Evolutionary conservation across 1,140 invertebrate genomes (phyloP).

Genomic region (Lerema accius): DNA sequence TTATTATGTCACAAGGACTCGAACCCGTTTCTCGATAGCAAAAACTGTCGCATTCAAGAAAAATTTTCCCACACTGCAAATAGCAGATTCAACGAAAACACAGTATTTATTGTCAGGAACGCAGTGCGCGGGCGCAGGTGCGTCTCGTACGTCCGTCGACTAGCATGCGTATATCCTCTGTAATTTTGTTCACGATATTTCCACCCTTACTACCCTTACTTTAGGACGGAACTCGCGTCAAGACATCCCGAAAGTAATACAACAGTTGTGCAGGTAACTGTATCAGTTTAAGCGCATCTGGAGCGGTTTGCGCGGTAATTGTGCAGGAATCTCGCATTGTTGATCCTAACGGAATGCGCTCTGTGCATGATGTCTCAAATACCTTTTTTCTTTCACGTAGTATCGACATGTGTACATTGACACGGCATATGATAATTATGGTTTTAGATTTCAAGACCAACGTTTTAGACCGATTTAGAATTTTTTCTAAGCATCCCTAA

Average conservation of each 20-base stretch:
- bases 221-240: conserved; percentile 3
- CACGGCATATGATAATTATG: conserved; percentile 1
- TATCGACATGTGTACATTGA: conserved; percentile 3
- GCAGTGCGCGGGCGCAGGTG: conserved; percentile 50
- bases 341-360: conserved; percentile 29
- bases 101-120: conserved; percentile 35
- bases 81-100: conserved; percentile 51
- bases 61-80: conserved; percentile 54
- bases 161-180: neutral
- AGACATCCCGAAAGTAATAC: neutral
- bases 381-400: neutral
- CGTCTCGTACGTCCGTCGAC: conserved; percentile 14
- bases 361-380: conserved; percentile 12
- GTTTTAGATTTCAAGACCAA: conserved; percentile 2
- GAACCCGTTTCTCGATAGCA: conserved; percentile 42
- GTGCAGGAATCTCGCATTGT: conserved; percentile 31
- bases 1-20: conserved; percentile 41
- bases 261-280: neutral
- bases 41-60: conserved; percentile 41
- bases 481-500: too few relatives aligned
- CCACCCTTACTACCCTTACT: neutral
- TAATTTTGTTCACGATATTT: neutral
- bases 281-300: conserved; percentile 15
- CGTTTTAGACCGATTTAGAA: neutral
- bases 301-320: conserved; percentile 14